A percentile compares a stretch with the other conserved stretches of the same genome.
phyloP scores from a whole-genome alignment of 2,888 invertebrate genomes.

The Chrysotoxum bicinctum region DNA sequence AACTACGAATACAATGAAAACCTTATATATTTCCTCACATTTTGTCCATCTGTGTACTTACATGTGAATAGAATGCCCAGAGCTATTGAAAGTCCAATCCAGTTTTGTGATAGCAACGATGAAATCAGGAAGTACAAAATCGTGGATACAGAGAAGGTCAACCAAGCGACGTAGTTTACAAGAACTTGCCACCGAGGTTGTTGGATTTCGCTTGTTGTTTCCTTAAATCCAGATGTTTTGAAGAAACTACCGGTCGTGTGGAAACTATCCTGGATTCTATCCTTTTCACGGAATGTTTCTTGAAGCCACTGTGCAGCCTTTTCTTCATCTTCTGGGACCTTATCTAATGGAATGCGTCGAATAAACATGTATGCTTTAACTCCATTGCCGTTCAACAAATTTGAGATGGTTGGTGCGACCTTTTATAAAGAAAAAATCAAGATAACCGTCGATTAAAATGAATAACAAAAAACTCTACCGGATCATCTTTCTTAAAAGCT shows the following conservation, averaged over 20 bases:
- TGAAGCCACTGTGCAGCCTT: conserved; percentile 91
- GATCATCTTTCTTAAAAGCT: conserved; percentile 86
- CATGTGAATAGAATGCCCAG: conserved; percentile 86
- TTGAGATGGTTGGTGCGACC: conserved; percentile 89
- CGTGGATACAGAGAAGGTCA: conserved; percentile 76
- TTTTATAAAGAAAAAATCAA: conserved; percentile 71
- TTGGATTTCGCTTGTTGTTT: conserved; percentile 84
- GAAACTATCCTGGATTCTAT: conserved; percentile 82
- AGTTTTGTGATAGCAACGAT: conserved; percentile 82
- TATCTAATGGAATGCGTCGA: conserved; percentile 90
- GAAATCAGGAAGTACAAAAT: conserved; percentile 78
- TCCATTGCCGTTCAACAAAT: conserved; percentile 87
- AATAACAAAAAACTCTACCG: conserved; percentile 79
- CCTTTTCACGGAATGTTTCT: conserved; percentile 91
- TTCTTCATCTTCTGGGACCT: conserved; percentile 88
- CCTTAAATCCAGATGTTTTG: conserved; percentile 87
- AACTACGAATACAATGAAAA: too few relatives aligned
- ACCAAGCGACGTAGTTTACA: conserved; percentile 88
- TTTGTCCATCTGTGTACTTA: conserved; percentile 83
- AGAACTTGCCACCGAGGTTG: conserved; percentile 86
- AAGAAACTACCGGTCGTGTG: conserved; percentile 88
- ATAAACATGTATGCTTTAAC: conserved; percentile 90
- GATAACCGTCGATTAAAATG: neutral
- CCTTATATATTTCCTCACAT: neutral
- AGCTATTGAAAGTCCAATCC: conserved; percentile 80